These are phyloP conservation scores for Carcharodon carcharias DNA, from an alignment of 2,797 vertebrate species.

Conservation along the genomic window DNA sequence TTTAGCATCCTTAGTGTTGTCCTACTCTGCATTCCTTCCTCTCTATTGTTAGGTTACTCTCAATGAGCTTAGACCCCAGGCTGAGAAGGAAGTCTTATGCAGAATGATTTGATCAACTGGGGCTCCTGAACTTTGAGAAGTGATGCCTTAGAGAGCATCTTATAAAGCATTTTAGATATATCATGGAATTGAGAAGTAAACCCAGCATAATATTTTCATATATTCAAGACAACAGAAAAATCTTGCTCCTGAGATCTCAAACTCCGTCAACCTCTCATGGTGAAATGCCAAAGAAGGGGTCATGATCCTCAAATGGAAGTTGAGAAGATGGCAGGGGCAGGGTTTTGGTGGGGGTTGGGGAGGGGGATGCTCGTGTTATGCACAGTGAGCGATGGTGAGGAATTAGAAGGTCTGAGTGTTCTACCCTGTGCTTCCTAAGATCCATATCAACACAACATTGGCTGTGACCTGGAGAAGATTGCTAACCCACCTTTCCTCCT, in stretches of 20 bases:
- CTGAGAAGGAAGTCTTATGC: background rate
- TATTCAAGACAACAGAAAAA: background rate
- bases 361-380: too few species aligned
- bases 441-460: background rate
- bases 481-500: background rate
- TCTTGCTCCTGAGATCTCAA: background rate
- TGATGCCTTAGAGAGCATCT: background rate
- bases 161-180: background rate
- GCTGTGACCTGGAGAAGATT: background rate
- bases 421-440: background rate
- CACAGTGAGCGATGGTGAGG: background rate
- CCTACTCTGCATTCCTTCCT: background rate
- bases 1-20: too few species aligned
- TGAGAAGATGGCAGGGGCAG: too few species aligned
- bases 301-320: too few species aligned
- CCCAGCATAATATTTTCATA: too few species aligned
- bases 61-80: background rate
- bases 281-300: background rate
- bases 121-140: background rate
- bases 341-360: too few species aligned
- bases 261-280: background rate
- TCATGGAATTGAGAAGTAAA: too few species aligned
- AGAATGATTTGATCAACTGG: background rate
- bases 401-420: background rate
- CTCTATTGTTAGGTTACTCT: background rate